Percentiles rank a stretch among this genome's conserved stretches.
Conservation (phyloP, 2,113 vertebrate genomes). For the Alligator mississippiensis region DNA sequence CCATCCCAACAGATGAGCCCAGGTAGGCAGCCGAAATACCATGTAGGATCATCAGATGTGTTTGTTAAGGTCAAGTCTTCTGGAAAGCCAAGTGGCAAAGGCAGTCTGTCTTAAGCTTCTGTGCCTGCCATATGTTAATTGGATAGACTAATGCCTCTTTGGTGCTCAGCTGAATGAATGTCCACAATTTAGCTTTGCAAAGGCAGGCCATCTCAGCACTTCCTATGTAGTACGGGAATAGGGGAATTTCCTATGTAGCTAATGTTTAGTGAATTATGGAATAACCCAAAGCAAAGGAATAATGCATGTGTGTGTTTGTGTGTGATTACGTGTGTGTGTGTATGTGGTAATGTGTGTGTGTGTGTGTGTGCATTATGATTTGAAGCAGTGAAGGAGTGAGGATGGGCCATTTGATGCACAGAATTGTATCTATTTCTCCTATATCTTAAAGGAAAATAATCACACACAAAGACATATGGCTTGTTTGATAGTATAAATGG, state of each 20-base stretch:
- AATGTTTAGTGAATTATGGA: background rate
- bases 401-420: background rate
- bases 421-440: background rate
- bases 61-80: constrained; percentile 25
- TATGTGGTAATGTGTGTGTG: background rate
- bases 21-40: background rate
- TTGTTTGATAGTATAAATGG: background rate
- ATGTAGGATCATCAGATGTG: background rate
- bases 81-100: background rate
- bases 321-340: no score
- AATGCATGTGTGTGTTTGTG: background rate
- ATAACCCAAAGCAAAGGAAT: background rate
- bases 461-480: background rate
- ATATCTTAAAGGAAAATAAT: constrained; percentile 10
- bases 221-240: background rate
- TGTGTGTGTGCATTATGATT: background rate
- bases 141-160: constrained; percentile 2
- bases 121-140: constrained; percentile 44
- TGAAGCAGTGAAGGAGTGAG: background rate
- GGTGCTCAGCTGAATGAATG: constrained; percentile 32
- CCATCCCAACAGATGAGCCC: background rate
- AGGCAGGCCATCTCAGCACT: background rate
- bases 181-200: constrained; percentile 40
- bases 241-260: background rate
- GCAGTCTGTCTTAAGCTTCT: background rate